Percentiles rank a stretch among this genome's conserved stretches.
Evolutionary conservation across 2,797 vertebrate genomes (phyloP).

Genomic region (Alfaro cultratus): DNA sequence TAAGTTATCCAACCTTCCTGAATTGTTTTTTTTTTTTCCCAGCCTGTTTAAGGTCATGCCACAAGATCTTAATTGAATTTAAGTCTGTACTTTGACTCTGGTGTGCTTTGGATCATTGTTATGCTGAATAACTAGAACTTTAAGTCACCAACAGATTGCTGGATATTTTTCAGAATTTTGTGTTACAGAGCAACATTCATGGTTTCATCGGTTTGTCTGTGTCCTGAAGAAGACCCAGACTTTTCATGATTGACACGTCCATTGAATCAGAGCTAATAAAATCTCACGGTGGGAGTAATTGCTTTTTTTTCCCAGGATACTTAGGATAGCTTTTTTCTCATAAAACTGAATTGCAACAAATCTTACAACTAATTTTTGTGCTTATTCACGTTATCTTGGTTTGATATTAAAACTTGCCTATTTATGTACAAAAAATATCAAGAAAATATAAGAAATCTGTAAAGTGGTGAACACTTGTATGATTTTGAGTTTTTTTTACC

Average conservation of each 20-base stretch:
- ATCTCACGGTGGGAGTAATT: too few relatives aligned
- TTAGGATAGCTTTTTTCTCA: neutral
- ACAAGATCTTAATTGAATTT: neutral
- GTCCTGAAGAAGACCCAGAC: neutral
- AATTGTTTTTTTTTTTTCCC: neutral
- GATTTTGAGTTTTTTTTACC: neutral
- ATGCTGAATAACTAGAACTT: neutral
- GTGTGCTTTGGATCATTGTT: neutral
- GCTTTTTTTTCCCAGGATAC: too few relatives aligned
- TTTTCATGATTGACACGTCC: neutral
- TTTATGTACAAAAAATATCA: neutral
- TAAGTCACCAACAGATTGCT: neutral
- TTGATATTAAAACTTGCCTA: neutral
- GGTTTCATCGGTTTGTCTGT: neutral
- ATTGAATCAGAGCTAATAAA: too few relatives aligned
- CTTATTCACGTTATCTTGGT: neutral
- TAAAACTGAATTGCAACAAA: neutral
- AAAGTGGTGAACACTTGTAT: neutral
- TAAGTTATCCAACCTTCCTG: neutral
- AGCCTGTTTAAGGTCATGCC: neutral
- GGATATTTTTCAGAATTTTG: neutral
- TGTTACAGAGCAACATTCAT: neutral
- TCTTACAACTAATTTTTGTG: neutral
- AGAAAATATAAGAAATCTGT: neutral
- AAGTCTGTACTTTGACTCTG: neutral